A percentile compares a stretch with the other conserved stretches of the same genome.
These are phyloP conservation scores for Phataginus tricuspis DNA, from an alignment of 2,797 vertebrate genomes.

Conservation along the genomic window DNA sequence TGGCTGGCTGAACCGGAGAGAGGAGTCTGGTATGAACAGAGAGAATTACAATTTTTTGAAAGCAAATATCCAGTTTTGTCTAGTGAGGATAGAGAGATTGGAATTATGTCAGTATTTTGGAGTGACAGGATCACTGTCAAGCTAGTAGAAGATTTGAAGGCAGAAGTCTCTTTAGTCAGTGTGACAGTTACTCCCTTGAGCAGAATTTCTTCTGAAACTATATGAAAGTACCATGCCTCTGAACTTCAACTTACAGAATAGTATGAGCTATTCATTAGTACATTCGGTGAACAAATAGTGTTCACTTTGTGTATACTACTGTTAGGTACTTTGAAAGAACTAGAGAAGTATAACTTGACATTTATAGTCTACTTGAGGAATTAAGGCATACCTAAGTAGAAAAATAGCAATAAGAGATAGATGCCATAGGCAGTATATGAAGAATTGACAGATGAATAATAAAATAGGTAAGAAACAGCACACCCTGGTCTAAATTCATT, in stretches of 20 bases:
- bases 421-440: background rate
- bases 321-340: background rate
- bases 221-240: background rate
- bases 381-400: background rate
- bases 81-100: background rate
- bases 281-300: background rate
- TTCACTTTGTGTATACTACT: background rate
- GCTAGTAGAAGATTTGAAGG: background rate
- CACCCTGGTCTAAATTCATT: background rate
- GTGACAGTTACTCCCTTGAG: background rate
- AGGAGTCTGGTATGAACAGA: background rate
- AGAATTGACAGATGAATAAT: background rate
- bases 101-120: background rate
- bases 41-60: background rate
- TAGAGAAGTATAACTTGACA: background rate
- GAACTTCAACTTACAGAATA: slow-evolving; percentile 7
- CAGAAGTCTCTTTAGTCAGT: background rate
- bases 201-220: slow-evolving; percentile 30
- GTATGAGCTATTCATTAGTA: background rate
- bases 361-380: background rate
- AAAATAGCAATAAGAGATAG: background rate
- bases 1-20: background rate
- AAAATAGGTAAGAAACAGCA: background rate
- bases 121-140: background rate
- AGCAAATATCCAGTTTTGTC: background rate